A percentile compares a stretch with the other conserved stretches of the same genome.
Conservation (phyloP, 2,113 vertebrate species). For the Benitochromis conjunctus region DNA sequence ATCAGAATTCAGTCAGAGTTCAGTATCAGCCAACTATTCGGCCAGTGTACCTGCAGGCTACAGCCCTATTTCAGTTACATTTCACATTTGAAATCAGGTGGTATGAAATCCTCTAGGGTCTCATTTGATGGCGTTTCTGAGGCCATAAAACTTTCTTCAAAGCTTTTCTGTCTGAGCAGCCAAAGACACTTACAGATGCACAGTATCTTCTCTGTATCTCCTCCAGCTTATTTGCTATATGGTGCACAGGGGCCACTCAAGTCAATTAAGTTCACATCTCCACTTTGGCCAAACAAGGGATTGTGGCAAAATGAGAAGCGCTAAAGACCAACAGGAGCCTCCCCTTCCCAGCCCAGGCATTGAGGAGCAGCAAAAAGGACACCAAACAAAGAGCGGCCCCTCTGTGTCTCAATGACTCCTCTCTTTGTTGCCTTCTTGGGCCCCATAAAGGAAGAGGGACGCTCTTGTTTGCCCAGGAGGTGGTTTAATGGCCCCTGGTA, state of each 20-base stretch:
- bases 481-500: conserved; percentile 88
- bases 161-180: conserved; percentile 32
- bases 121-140: conserved; percentile 29
- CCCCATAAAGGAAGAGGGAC: conserved; percentile 91
- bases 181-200: conserved; percentile 50
- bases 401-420: conserved; percentile 89
- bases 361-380: conserved; percentile 90
- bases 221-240: conserved; percentile 60
- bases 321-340: conserved; percentile 92
- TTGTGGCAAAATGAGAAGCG: conserved; percentile 77
- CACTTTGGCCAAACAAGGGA: conserved; percentile 92
- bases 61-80: neutral
- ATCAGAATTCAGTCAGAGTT: neutral
- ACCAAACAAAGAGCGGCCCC: conserved; percentile 87
- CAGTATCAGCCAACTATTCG: neutral
- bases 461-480: conserved; percentile 96
- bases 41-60: neutral
- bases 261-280: conserved; percentile 99
- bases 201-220: conserved; percentile 64
- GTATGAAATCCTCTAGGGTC: conserved; percentile 42
- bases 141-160: conserved; percentile 9
- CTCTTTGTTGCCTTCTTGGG: conserved; percentile 84
- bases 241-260: conserved; percentile 79
- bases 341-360: conserved; percentile 86
- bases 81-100: conserved; percentile 9